A percentile compares a stretch with the other conserved stretches of the same genome.
phyloP scores from a whole-genome alignment of 2,797 vertebrate genomes.

The Mionectes olivaceus region DNA sequence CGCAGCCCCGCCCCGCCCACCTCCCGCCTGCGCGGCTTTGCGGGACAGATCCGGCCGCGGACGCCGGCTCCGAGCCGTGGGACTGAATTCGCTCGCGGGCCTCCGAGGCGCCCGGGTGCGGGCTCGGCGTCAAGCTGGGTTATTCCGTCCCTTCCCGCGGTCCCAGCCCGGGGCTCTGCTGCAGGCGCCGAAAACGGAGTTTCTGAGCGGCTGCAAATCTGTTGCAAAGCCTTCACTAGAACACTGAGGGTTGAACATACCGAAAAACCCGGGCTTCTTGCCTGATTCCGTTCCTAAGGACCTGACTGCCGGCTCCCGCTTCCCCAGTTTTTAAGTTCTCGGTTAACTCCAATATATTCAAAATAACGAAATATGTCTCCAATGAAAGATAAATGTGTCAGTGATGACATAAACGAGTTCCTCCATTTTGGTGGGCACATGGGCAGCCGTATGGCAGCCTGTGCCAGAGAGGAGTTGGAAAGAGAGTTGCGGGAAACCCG shows the following conservation, averaged over 20 bases:
- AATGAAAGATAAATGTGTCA: neutral
- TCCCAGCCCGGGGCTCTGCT: too few species aligned
- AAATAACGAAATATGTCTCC: neutral
- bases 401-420: neutral
- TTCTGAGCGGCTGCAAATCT: neutral
- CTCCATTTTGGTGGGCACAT: neutral
- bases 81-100: neutral
- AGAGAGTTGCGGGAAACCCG: neutral
- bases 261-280: neutral
- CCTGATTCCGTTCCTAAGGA: neutral
- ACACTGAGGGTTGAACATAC: neutral
- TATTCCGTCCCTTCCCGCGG: neutral
- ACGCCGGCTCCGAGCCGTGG: rapidly evolving
- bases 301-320: neutral
- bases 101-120: too few species aligned
- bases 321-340: neutral
- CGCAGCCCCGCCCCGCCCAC: neutral
- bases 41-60: rapidly evolving
- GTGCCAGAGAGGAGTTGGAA: neutral
- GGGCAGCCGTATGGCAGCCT: neutral
- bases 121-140: neutral
- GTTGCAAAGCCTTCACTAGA: neutral
- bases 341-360: too few species aligned
- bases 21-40: neutral
- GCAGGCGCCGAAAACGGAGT: neutral